phyloP scores from a whole-genome alignment of 2,113 vertebrate species.

The Archilochus colubris region DNA sequence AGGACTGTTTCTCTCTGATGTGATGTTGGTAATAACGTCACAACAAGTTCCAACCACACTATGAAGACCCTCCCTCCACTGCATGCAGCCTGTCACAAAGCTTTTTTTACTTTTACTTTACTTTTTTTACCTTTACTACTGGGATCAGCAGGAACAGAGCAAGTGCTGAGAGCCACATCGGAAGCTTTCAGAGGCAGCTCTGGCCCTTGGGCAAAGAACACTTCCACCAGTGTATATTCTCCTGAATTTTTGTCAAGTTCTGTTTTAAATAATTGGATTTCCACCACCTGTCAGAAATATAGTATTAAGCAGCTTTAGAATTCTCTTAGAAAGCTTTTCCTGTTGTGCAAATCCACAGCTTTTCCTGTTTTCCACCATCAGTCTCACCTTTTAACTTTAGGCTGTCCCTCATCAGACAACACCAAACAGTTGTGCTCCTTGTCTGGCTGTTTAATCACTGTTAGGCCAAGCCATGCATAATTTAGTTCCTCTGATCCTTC shows the following conservation, averaged over 20 bases:
- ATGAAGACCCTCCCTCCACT: not conserved
- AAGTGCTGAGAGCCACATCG: not conserved
- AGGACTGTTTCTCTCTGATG: not conserved
- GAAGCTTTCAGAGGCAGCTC: not conserved
- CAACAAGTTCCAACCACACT: not conserved
- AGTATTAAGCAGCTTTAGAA: not conserved
- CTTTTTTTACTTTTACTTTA: too few relatives aligned
- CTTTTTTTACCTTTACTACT: not conserved
- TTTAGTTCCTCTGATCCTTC: slow-evolving; percentile 12
- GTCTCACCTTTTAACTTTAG: not conserved
- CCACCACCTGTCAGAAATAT: not conserved
- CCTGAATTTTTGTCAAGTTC: not conserved
- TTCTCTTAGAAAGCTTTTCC: not conserved
- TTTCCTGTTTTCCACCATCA: not conserved
- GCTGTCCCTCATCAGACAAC: not conserved
- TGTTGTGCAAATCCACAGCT: not conserved
- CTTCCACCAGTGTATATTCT: not conserved
- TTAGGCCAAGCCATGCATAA: not conserved
- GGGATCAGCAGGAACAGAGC: not conserved
- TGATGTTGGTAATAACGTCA: fast-evolving
- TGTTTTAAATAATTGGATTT: not conserved
- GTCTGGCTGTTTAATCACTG: not conserved
- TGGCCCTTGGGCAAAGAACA: not conserved
- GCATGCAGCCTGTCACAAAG: not conserved
- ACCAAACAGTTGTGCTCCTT: not conserved